Percentiles rank a stretch among this genome's conserved stretches.
These are phyloP conservation scores for Ditula angustiorana DNA, from an alignment of 2,888 invertebrate genomes.

Conservation along the genomic window DNA sequence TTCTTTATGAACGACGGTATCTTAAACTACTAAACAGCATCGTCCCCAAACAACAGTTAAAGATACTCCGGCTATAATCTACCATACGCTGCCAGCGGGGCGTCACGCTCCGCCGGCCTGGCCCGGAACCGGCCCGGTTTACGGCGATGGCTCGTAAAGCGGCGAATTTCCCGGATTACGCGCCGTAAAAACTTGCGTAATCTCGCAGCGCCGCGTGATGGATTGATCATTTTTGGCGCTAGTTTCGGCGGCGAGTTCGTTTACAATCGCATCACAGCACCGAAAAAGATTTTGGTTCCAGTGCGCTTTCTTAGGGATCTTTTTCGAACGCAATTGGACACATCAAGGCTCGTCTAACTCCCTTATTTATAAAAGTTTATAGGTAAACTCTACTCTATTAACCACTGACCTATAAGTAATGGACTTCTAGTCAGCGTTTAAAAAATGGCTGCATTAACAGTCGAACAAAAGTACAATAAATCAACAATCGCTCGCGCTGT, in stretches of 20 bases:
- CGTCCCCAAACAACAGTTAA: slow-evolving; percentile 6
- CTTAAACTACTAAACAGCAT: not conserved
- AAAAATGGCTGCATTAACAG: too few relatives aligned
- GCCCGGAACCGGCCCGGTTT: not conserved
- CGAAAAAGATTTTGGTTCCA: not conserved
- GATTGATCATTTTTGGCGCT: slow-evolving; percentile 8
- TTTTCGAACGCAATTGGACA: too few relatives aligned
- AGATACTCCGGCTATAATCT: not conserved
- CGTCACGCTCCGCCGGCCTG: not conserved
- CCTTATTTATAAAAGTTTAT: too few relatives aligned
- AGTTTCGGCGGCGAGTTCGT: not conserved
- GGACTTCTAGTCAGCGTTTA: too few relatives aligned
- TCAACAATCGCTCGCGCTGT: too few relatives aligned
- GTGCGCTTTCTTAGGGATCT: too few relatives aligned
- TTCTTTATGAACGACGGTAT: not conserved
- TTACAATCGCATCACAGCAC: not conserved
- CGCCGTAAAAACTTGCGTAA: slow-evolving; percentile 15
- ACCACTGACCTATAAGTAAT: too few relatives aligned
- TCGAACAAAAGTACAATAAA: too few relatives aligned
- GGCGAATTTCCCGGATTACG: slow-evolving; percentile 12
- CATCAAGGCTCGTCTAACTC: too few relatives aligned
- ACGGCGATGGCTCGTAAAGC: slow-evolving; percentile 7
- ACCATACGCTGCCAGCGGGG: not conserved
- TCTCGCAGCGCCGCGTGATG: slow-evolving; percentile 3
- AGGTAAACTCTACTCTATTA: too few relatives aligned